A percentile compares a stretch with the other conserved stretches of the same genome.
Conservation (phyloP, 2,113 vertebrate genomes). For the Neolamprologus ventralis region DNA sequence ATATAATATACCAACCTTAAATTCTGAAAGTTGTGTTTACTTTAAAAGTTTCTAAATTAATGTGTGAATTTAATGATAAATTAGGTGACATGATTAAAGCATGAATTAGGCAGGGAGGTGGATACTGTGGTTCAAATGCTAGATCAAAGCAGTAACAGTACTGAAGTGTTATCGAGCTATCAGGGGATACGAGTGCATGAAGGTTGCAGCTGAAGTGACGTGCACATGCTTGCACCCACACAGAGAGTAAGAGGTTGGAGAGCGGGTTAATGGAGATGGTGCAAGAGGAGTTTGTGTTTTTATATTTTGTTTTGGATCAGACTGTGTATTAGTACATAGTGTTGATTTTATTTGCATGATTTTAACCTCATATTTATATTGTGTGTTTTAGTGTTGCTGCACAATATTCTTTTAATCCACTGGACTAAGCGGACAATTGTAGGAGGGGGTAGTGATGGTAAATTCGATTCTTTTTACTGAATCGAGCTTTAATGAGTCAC, state of each 20-base stretch:
- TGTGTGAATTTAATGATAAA: not conserved
- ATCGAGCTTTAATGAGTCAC: not conserved
- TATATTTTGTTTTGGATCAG: not conserved
- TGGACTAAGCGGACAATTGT: not conserved
- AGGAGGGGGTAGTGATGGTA: not conserved
- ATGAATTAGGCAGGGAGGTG: not conserved
- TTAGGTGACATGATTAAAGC: not conserved
- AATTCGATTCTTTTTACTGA: accelerated
- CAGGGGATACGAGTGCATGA: not conserved
- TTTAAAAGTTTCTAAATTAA: not conserved
- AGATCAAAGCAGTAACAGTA: not conserved
- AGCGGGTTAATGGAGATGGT: not conserved
- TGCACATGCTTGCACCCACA: not conserved
- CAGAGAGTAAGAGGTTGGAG: not conserved
- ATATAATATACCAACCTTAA: not conserved
- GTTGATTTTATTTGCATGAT: not conserved
- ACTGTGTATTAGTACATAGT: not conserved
- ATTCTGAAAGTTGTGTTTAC: not conserved
- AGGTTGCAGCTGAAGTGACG: not conserved
- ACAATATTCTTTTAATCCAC: not conserved
- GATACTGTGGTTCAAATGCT: not conserved
- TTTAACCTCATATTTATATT: not conserved
- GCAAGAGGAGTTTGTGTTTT: not conserved
- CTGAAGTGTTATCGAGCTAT: not conserved
- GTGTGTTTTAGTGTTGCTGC: not conserved